Evolutionary conservation across 1,140 invertebrate genomes (phyloP), one percentile per base, ranked within the genome.

Genomic region (Zaprionus lachaisei): DNA sequence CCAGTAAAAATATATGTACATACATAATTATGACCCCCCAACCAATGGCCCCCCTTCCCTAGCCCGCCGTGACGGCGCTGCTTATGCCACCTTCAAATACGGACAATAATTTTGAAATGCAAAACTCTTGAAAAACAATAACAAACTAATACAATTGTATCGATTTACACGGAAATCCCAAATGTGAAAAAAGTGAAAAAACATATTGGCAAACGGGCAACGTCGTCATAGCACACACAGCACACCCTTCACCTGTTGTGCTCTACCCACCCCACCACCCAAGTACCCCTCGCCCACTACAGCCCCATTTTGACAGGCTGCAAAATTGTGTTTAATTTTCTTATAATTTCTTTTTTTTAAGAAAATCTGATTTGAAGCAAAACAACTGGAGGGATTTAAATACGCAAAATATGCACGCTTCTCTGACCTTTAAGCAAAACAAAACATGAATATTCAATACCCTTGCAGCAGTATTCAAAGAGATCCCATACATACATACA

Each of bases 91-190:
- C 49, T 37, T 58, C n/a, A 57, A 68, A 64, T 73, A 61, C 49
- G 69, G 80, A 81, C 80, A 81, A 81, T 81, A 81, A 81, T 81
- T 81, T 81, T 81, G 54, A 64, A 57, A 56, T 68, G 61, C 28
- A 68, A 60, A 65, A 22, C 44, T 38, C 24, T 7, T 14, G 5
- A 74, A 69, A 58, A 34, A 6, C 26, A 62, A 62, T 11, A 2
- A 26, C 6, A 38, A 28, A 24, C 31, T 31, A 37, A 49, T 12
- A 26, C 17, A 56, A 75, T 11, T 17, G n/a, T 38, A 62, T 24
- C 14, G 37, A 63, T 63, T 63, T 28, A 49, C 26, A 63, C 20
- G 37, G 26, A 62, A 70, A 26, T 38, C 5, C 28, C 14, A 64
- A 44, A 49, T 58, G 51, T 15, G 5, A n/a, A 17, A 26, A 51